These are phyloP conservation scores for Nemapogon koenigi DNA, from an alignment of 2,888 invertebrate species.

Conservation along the genomic window DNA sequence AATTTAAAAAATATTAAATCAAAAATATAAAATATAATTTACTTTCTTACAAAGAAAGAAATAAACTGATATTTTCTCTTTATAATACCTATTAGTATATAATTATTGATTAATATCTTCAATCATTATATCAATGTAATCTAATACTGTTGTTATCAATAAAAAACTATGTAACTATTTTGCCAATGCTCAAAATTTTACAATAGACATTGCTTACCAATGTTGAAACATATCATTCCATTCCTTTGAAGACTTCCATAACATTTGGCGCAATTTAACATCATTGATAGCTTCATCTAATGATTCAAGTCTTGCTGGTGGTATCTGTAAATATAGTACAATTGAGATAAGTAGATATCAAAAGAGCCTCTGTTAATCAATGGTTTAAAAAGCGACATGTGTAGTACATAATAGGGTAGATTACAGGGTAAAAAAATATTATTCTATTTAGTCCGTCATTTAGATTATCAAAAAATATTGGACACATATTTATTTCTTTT, in stretches of 20 bases:
- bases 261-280: constrained; percentile 76
- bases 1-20: too few species aligned
- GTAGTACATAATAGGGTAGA: too few species aligned
- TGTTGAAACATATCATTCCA: constrained; percentile 73
- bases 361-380: too few species aligned
- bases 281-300: constrained; percentile 82
- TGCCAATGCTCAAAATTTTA: not conserved
- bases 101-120: not conserved
- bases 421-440: too few species aligned
- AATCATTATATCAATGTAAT: not conserved
- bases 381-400: too few species aligned
- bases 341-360: too few species aligned
- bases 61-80: not conserved
- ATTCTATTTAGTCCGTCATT: too few species aligned
- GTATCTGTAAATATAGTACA: constrained; percentile 76
- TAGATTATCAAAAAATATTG: too few species aligned
- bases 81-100: not conserved
- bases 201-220: constrained; percentile 58
- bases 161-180: not conserved
- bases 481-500: too few species aligned
- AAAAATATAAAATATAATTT: not conserved
- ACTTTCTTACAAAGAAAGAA: not conserved
- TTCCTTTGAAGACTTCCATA: constrained; percentile 80
- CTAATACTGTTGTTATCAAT: too few species aligned
- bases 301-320: constrained; percentile 81